Base-by-base conservation (phyloP, 2,113 vertebrate genomes). In the Emydura subglobosa region DNA sequence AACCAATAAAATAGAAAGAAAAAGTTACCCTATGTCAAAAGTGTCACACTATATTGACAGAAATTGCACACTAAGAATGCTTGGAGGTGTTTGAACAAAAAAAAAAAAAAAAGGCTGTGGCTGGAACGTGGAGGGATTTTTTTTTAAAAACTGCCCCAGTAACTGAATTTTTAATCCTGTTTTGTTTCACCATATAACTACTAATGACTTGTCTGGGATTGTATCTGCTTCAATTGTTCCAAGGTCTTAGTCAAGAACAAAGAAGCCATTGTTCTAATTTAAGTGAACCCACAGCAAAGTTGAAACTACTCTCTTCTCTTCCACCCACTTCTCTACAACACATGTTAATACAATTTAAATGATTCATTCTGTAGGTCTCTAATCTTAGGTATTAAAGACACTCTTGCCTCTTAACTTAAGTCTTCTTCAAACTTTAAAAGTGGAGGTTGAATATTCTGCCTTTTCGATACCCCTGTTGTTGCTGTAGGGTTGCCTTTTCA, bases 161-260 rank as follows among this genome's bases (percentile, higher is more conserved):
- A 11, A 53, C 53, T 53, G 14, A 53, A 53, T 19, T 53, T 53
- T 53, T 53, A 53, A 53, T 19, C 17, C 10, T 5, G 39, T 21
- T 6, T 27, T 17, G 0, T 34, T 34, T 29, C 21, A 7, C 34
- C 7, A 5, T 1, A 0, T 12, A 1, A 27, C 29, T 22, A 0
- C 19, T 57, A 57, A 0, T 24, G 12, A 1, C 16, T 10, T 5
- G 4, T 29, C 42, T 7, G 50, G 0, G 54, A 5, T 4, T 47
- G 39, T 5, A 24, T 2, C 13, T 9, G 7, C 39, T 55, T 2
- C 1, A 4, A 19, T 29, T 59, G 17, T 34, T 68, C 34, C 34
- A n/a, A 68, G 17, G 17, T n/a, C 34, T 68, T 68, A 21, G 34
- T 68, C 17, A 17, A 17, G 6, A 68, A 16, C 34, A 21, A 59